Percentiles rank a stretch among this genome's conserved stretches.
Evolutionary conservation across 92 coral and sea anemone species (phyloP).

Genomic region (Metridium senile): DNA sequence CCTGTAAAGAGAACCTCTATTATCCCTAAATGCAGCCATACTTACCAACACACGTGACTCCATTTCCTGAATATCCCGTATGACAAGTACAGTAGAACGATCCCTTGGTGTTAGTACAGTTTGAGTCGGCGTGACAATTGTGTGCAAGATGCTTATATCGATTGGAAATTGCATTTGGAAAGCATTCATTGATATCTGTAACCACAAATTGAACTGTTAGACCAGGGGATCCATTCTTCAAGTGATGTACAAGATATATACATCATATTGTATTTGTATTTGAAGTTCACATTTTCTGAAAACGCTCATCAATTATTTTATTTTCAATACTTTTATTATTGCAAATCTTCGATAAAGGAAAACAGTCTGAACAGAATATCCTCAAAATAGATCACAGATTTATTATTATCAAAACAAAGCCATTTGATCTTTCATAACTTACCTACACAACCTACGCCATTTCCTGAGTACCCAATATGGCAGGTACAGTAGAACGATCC

Average conservation of each 20-base stretch:
- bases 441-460: constrained; percentile 66
- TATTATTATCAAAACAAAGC: too few species aligned
- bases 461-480: constrained; percentile 73
- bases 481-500: constrained; percentile 87
- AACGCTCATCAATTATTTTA: too few species aligned
- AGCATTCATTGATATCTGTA: constrained; percentile 61
- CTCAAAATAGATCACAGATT: too few species aligned
- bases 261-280: too few species aligned
- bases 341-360: too few species aligned
- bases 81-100: constrained; percentile 86
- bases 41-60: constrained; percentile 44
- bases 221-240: too few species aligned
- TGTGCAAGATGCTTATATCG: constrained; percentile 61
- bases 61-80: constrained; percentile 84
- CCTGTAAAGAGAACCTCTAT: background rate
- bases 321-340: too few species aligned
- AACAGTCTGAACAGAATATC: too few species aligned
- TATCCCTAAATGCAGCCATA: background rate
- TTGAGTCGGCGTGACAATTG: constrained; percentile 78
- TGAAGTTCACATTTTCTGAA: too few species aligned
- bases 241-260: too few species aligned
- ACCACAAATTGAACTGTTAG: background rate
- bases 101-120: constrained; percentile 85
- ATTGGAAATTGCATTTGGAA: constrained; percentile 34
- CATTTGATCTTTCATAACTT: too few species aligned